Evolutionary conservation across 2,113 vertebrate genomes (phyloP), one percentile per base, ranked within the genome.

Genomic region (Gallinago undulata): DNA sequence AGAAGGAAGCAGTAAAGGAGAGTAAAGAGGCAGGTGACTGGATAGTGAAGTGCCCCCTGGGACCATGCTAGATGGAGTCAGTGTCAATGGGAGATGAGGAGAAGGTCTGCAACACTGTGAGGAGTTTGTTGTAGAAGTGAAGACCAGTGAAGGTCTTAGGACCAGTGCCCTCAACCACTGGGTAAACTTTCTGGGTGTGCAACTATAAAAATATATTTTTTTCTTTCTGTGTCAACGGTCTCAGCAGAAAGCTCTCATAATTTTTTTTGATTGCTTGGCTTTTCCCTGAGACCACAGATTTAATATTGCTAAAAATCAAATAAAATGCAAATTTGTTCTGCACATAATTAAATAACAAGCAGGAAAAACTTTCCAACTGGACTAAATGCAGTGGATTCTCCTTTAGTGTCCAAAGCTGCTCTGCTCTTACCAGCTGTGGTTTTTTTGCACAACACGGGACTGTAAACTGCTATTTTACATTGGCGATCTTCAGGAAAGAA

Each of bases 401-500:
- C n/a, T 76, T 79, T 7, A 55, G 41, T 30, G 28, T 77, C 79
- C 41, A 57, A 59, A 73, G 43, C 19, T 67, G 50, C 64, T 76
- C 50, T 75, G 33, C 30, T 87, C 30, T 31, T 22, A 56, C 9
- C 12, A 72, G 22, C 75, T 25, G 25, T 25, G 81, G 39, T 47
- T 8, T 43, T 85, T 78, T 66, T 47, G 24, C 22, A 50, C 8
- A 11, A 7, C 31, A 48, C 9, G 24, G 37, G 47, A 33, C 66
- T 33, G 7, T 18, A 41, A 79, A 56, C 41, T 48, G 50, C 27
- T 94, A 15, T 79, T 87, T 84, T 69, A 28, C 59, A 10, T 33
- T 23, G 62, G 75, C 75, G 82, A 79, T 82, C 79, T 87, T 89
- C 94, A 94, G 87, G 72, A 89, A 95, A 95, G 88, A 92, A 96